phyloP scores from a whole-genome alignment of 2,888 invertebrate species.

The Nephrotoma flavescens region DNA sequence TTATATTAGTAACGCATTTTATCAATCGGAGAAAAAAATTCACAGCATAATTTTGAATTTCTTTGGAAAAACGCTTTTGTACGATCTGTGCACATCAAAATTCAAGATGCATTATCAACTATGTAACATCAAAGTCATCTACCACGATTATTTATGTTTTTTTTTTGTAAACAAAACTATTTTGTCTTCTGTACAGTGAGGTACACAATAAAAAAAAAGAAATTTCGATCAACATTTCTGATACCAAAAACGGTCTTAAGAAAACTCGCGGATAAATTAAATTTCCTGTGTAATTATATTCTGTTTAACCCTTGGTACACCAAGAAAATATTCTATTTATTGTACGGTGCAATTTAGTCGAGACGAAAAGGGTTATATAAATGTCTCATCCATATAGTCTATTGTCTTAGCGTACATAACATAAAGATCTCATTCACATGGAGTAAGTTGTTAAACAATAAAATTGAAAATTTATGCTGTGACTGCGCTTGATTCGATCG shows the following conservation, averaged over 20 bases:
- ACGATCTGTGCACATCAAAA: neutral
- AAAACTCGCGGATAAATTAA: neutral
- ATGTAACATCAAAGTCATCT: neutral
- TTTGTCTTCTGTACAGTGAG: neutral
- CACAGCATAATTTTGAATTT: neutral
- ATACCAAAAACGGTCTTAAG: neutral
- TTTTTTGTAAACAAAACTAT: neutral
- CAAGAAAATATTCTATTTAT: neutral
- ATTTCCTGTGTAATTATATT: neutral
- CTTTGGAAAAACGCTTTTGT: neutral
- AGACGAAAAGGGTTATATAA: neutral
- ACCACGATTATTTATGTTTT: neutral
- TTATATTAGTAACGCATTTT: neutral
- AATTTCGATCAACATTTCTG: neutral
- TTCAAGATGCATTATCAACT: neutral
- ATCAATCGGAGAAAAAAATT: neutral
- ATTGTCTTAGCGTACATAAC: neutral
- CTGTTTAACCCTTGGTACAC: neutral
- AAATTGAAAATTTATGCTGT: neutral
- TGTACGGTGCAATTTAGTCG: neutral
- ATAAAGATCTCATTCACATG: neutral
- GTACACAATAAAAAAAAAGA: neutral
- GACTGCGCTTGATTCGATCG: neutral
- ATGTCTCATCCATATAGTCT: neutral
- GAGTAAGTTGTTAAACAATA: neutral